phyloP scores from a whole-genome alignment of 2,113 vertebrate genomes.

The Ceuthmochares aereus region DNA sequence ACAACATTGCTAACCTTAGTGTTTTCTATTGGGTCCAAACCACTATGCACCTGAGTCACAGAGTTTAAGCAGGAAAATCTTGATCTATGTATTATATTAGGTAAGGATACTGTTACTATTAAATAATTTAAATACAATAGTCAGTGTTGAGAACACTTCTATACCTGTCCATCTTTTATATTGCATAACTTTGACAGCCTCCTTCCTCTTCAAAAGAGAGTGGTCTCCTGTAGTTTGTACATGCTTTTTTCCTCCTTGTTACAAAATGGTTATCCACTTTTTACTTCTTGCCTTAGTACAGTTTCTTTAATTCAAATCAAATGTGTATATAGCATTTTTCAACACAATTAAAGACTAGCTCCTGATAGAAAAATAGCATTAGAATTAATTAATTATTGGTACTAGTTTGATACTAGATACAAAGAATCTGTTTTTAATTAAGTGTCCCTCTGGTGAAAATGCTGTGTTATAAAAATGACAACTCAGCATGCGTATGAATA shows the following conservation, averaged over 20 bases:
- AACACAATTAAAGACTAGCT: conserved; percentile 56
- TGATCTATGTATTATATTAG: background rate
- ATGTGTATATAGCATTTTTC: conserved; percentile 52
- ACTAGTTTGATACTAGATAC: conserved; percentile 60
- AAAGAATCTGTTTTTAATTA: conserved; percentile 59
- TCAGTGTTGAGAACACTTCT: background rate
- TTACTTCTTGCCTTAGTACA: conserved; percentile 34
- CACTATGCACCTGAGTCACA: background rate
- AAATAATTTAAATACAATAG: background rate
- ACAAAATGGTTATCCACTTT: conserved; percentile 50
- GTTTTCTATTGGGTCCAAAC: background rate
- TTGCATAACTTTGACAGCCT: background rate
- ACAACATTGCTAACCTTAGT: background rate
- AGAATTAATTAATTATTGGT: conserved; percentile 69
- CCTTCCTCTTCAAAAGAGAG: background rate
- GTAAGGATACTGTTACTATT: background rate
- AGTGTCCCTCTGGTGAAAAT: conserved; percentile 63
- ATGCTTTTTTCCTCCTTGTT: background rate
- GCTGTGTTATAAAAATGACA: conserved; percentile 69
- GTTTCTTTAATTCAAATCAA: conserved; percentile 66
- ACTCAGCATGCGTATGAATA: conserved; percentile 70
- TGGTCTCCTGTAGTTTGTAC: conserved; percentile 2
- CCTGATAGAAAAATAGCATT: conserved; percentile 69
- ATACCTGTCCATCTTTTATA: background rate
- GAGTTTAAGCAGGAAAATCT: background rate